Evolutionary conservation across 2,113 vertebrate species (phyloP).

Genomic region (Danio rerio): DNA sequence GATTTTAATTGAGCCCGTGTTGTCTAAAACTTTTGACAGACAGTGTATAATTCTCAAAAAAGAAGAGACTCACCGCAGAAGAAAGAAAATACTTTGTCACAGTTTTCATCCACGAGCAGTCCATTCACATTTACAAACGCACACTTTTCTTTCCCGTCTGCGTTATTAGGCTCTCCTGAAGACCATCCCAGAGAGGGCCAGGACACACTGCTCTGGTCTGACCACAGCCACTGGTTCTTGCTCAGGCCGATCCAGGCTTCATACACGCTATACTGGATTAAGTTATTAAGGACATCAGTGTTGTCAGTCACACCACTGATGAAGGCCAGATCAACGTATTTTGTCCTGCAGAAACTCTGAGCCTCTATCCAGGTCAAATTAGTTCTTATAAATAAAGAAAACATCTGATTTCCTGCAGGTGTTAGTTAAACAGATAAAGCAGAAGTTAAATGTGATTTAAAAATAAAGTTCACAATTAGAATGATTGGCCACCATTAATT

Average conservation of each 20-base stretch:
- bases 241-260: conserved; percentile 7
- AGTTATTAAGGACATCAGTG: fast-evolving
- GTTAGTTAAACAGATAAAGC: background rate
- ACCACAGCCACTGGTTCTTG: conserved; percentile 24
- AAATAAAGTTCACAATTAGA: too few species aligned
- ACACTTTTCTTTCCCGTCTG: background rate
- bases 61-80: background rate
- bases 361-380: background rate
- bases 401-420: background rate
- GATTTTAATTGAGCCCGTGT: too few species aligned
- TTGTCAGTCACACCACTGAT: fast-evolving
- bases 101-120: background rate
- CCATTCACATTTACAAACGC: background rate
- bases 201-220: background rate
- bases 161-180: background rate
- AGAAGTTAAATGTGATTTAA: background rate
- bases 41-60: too few species aligned
- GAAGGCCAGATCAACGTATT: background rate
- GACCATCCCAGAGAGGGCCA: background rate
- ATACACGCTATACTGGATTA: fast-evolving
- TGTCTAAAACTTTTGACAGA: too few species aligned
- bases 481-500: too few species aligned
- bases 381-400: fast-evolving
- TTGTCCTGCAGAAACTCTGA: background rate
- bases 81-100: background rate